A percentile compares a stretch with the other conserved stretches of the same genome.
Evolutionary conservation across 2,113 vertebrate genomes (phyloP).

Genomic region (Engraulis encrasicolus): DNA sequence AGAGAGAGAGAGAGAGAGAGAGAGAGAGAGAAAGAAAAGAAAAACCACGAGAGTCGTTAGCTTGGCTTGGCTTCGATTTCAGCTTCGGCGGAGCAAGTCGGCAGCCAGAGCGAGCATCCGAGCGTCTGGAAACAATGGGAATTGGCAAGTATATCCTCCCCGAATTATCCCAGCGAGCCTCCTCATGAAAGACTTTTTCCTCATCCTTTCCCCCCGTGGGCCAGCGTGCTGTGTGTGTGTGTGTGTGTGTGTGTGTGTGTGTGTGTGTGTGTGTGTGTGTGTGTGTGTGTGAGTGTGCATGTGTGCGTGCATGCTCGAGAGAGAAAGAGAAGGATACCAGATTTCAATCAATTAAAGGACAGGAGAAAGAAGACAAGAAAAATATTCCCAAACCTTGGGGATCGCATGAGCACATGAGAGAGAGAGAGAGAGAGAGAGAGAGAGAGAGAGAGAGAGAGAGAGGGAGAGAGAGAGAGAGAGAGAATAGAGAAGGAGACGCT

Average conservation of each 20-base stretch:
- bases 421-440: too few relatives aligned
- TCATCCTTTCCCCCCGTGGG: conserved; percentile 38
- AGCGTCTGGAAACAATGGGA: conserved; percentile 60
- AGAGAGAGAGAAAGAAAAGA: too few relatives aligned
- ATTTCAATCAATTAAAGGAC: conserved; percentile 80
- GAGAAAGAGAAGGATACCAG: conserved; percentile 68
- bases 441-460: conserved; percentile 66
- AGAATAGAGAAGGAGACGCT: conserved; percentile 66
- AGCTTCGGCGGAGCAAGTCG: not conserved
- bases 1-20: too few relatives aligned
- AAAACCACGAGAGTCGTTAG: not conserved
- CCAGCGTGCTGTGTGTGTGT: not conserved
- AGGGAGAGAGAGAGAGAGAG: conserved; percentile 74
- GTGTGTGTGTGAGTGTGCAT: too few relatives aligned
- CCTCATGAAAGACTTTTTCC: conserved; percentile 75
- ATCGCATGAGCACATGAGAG: too few relatives aligned
- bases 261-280: too few relatives aligned
- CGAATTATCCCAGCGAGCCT: conserved; percentile 72
- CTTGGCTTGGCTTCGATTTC: not conserved
- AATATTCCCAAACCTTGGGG: conserved; percentile 67
- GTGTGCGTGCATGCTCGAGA: too few relatives aligned
- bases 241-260: too few relatives aligned
- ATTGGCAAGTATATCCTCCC: conserved; percentile 66
- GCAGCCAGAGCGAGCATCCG: too few relatives aligned
- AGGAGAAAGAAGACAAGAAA: too few relatives aligned